phyloP scores from a whole-genome alignment of 2,888 invertebrate genomes.

The Synanthedon tipuliformis region DNA sequence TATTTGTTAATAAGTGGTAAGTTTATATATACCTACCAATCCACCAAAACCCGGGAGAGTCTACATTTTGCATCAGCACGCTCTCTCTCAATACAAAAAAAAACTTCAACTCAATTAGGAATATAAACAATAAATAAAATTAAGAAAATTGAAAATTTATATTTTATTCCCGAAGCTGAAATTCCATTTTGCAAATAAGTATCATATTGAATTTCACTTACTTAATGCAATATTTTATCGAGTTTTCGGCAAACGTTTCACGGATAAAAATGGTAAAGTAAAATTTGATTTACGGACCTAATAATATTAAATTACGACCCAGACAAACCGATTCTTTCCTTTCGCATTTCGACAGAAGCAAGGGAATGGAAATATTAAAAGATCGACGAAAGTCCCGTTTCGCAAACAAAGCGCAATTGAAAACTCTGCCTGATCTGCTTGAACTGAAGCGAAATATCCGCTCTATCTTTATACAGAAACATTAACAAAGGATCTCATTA shows the following conservation, averaged over 20 bases:
- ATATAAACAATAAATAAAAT: too few species aligned
- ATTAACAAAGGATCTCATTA: neutral
- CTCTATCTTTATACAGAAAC: neutral
- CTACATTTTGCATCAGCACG: too few species aligned
- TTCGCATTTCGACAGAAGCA: conserved; percentile 9
- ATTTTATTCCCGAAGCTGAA: too few species aligned
- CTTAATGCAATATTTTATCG: neutral
- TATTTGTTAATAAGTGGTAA: too few species aligned
- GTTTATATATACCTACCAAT: too few species aligned
- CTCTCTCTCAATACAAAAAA: too few species aligned
- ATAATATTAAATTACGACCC: neutral
- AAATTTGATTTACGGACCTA: neutral
- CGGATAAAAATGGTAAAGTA: neutral
- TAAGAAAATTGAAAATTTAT: too few species aligned
- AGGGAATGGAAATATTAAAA: conserved; percentile 4
- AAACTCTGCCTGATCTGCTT: neutral
- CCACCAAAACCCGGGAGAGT: too few species aligned
- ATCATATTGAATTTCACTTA: too few species aligned
- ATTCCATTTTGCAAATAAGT: too few species aligned
- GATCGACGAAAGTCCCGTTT: conserved; percentile 1
- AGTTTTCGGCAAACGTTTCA: neutral
- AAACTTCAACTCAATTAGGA: too few species aligned
- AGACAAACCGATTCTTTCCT: conserved; percentile 6
- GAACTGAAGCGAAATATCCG: conserved; percentile 3
- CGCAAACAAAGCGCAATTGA: conserved; percentile 4